Percentiles rank a stretch among this genome's conserved stretches.
phyloP scores from a whole-genome alignment of 2,113 vertebrate genomes.

The Ceratotherium simum region DNA sequence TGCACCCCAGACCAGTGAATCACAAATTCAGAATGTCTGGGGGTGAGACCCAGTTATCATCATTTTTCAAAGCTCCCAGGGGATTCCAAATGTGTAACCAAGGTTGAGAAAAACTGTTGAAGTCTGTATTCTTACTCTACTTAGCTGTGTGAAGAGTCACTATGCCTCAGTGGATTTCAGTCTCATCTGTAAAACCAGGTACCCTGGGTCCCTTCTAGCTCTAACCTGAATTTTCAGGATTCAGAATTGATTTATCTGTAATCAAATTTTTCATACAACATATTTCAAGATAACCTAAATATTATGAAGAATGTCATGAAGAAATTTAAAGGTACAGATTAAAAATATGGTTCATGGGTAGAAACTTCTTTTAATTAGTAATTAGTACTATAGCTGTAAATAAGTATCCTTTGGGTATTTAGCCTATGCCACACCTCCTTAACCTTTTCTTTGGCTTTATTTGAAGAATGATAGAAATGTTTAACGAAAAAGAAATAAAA shows the following conservation, averaged over 20 bases:
- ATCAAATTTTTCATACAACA: not conserved
- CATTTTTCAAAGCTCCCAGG: not conserved
- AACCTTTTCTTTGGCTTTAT: not conserved
- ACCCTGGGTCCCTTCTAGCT: not conserved
- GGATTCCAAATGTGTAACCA: not conserved
- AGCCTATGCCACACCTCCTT: not conserved
- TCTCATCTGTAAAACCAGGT: not conserved
- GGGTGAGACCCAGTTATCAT: not conserved
- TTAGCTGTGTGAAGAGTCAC: not conserved
- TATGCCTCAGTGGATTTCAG: not conserved
- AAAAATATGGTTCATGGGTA: not conserved
- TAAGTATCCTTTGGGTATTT: not conserved
- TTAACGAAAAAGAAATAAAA: not conserved
- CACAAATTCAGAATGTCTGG: not conserved
- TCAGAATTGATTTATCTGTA: not conserved
- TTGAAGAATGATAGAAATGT: not conserved
- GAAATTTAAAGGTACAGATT: not conserved
- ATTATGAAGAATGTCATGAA: not conserved
- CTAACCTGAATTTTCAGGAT: not conserved
- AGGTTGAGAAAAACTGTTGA: not conserved
- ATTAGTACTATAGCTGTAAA: not conserved
- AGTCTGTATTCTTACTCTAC: not conserved
- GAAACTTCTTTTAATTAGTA: slow-evolving; percentile 12
- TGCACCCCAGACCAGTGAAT: not conserved
- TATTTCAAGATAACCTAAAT: not conserved